A percentile compares a stretch with the other conserved stretches of the same genome.
phyloP scores from a whole-genome alignment of 2,888 invertebrate species.

The Muschampia plurimacula region DNA sequence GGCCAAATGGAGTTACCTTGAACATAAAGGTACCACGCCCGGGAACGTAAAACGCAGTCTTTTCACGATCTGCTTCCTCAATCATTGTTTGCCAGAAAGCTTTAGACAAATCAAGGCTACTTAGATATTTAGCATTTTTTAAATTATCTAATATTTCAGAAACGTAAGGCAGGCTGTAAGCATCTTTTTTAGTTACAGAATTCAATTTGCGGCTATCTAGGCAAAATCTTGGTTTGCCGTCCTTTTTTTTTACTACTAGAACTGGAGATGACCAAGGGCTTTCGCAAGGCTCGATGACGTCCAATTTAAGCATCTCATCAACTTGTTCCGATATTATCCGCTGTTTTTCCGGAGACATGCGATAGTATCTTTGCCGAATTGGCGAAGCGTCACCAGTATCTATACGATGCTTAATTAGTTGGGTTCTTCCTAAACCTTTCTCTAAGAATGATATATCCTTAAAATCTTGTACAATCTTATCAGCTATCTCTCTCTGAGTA shows the following conservation, averaged over 20 bases:
- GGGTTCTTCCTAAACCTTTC: slow-evolving; percentile 47
- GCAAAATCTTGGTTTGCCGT: slow-evolving; percentile 44
- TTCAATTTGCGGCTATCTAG: slow-evolving; percentile 45
- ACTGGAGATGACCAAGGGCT: slow-evolving; percentile 47
- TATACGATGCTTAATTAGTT: slow-evolving; percentile 45
- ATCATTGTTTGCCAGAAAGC: slow-evolving; percentile 42
- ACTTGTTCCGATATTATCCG: slow-evolving; percentile 35
- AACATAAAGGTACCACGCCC: not conserved
- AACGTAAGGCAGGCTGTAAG: slow-evolving; percentile 44
- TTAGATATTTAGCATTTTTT: slow-evolving; percentile 38
- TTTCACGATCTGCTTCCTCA: slow-evolving; percentile 37
- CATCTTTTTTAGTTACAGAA: slow-evolving; percentile 39
- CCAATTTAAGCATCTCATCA: slow-evolving; percentile 36
- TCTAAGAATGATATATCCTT: slow-evolving; percentile 38
- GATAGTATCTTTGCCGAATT: slow-evolving; percentile 45
- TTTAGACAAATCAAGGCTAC: slow-evolving; percentile 41
- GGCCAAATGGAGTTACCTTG: slow-evolving; percentile 38
- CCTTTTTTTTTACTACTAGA: slow-evolving; percentile 38
- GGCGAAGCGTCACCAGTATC: slow-evolving; percentile 47
- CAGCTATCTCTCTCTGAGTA: slow-evolving; percentile 29
- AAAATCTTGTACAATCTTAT: slow-evolving; percentile 38
- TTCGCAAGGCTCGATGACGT: slow-evolving; percentile 42
- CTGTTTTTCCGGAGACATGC: slow-evolving; percentile 45
- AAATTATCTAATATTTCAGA: slow-evolving; percentile 46
- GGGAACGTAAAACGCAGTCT: not conserved